Evolutionary conservation across 2,888 invertebrate genomes (phyloP), one percentile per base, ranked within the genome.

Genomic region (Lathronympha strigana): DNA sequence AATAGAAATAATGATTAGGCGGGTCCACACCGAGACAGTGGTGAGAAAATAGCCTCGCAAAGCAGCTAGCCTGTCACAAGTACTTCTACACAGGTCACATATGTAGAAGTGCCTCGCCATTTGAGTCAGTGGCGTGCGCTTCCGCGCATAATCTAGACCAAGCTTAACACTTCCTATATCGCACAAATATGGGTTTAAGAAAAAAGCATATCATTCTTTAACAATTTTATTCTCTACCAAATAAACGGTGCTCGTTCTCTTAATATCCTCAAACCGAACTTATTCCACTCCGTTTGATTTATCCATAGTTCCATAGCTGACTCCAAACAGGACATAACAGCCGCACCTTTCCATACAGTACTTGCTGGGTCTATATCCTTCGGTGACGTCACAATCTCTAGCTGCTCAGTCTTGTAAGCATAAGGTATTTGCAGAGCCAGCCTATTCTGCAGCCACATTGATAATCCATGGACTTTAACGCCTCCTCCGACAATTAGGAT

Each of bases 241-340:
- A 96, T 96, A 87, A 98, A 98, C 1, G 98, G 97, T 1, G 98
- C 98, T 77, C 97, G 93, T 88, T 98, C 98, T 74, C 98, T 93
- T 64, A 99, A 90, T 73, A 98, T 93, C 76, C 96, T 94, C 1
- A 98, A 94, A 0, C 98, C 98, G 82, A 93, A 95, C 72, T 95
- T 96, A 72, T 95, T 94, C 98, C 98, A 98, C 84, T 98, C 98
- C 31, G 91, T 90, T 67, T 95, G 94, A 62, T 94, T 94, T 45
- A 98, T 97, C 98, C 98, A 98, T 8, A 98, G 85, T 80, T 98
- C 98, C 69, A 97, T 96, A 0, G 98, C 97, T 0, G 98, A 97
- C 81, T 98, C 98, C 66, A 98, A 86, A 75, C 98, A 97, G 0
- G 98, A 97, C 94, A 98, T 95, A 9, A 98, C 96, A 0, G 98